Evolutionary conservation across 2,888 invertebrate genomes (phyloP), one percentile per base, ranked within the genome.

Genomic region (Branchipolynoe longqiensis): DNA sequence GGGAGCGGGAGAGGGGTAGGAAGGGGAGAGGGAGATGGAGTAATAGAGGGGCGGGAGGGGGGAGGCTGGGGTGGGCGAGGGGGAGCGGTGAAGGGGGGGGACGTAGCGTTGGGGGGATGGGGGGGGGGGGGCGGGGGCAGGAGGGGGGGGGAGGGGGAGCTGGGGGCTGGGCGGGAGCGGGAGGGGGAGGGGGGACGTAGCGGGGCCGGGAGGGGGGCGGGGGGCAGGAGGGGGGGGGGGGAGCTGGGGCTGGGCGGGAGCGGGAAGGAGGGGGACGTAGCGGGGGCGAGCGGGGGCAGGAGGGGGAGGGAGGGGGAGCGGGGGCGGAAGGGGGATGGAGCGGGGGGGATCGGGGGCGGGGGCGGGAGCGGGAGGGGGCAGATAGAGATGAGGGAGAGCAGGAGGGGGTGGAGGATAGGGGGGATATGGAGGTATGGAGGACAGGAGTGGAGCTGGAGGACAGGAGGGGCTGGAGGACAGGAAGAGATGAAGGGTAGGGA

Each of bases 11-110:
- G 69, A 69, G 18, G 8, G 69, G 31, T n/a, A 22, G 62, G 6
- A 28, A 36, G 31, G 69, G 69, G 69, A 69, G 69, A 38, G 69
- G 8, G 69, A 31, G 69, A 33, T 6, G 38, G 69, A 28, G 28
- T 36, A 38, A 69, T 33, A 62, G n/a, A 62, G 62, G 6, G 62
- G 8, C 48, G 58, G 58, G 58, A 58, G n/a, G 25, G 58, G 12
- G 58, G 8, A 18, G 48, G 48, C 18, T 8, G 48, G 48, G 8
- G 48, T 48, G 48, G 8, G 18, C 18, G 48, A 18, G 48, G 48
- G 48, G 48, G 8, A 18, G 48, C 8, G 8, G 48, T 48, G 48
- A 12, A 48, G 8, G 48, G 48, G 48, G 48, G 18, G 48, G 8
- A 18, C 8, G 48, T 18, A 18, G 8, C 8, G 8, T 12, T 48